These are phyloP conservation scores for Takifugu rubripes DNA, from an alignment of 2,797 vertebrate species.

Conservation along the genomic window DNA sequence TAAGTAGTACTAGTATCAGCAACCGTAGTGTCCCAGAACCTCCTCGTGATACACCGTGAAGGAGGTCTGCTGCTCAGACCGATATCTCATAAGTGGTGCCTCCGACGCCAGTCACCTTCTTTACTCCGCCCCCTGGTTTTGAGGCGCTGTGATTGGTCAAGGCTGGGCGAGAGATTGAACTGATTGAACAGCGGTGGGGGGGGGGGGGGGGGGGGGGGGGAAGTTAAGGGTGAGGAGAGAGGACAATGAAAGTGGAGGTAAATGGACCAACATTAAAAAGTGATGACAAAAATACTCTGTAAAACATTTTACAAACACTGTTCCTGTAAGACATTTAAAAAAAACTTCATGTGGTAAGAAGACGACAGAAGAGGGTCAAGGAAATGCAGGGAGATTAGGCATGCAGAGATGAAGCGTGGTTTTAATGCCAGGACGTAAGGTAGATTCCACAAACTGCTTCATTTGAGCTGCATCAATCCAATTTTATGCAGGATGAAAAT, in stretches of 20 bases:
- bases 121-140: slow-evolving; percentile 87
- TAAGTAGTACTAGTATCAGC: slow-evolving; percentile 39
- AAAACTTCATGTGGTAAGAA: slow-evolving; percentile 7
- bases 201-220: too few relatives aligned
- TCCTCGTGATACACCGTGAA: slow-evolving; percentile 23
- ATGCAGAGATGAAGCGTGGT: slow-evolving; percentile 49
- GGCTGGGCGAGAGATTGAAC: slow-evolving; percentile 72
- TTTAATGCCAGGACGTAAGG: background rate
- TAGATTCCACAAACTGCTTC: slow-evolving; percentile 7
- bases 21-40: background rate
- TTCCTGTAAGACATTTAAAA: slow-evolving; percentile 34
- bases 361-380: slow-evolving; percentile 22
- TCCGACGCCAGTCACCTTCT: slow-evolving; percentile 96
- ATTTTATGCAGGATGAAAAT: too few relatives aligned
- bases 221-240: slow-evolving; percentile 23
- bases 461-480: background rate
- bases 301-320: slow-evolving; percentile 22
- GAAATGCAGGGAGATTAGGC: slow-evolving; percentile 15
- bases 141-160: slow-evolving; percentile 85
- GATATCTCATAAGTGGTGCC: slow-evolving; percentile 98
- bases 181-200: slow-evolving; percentile 55
- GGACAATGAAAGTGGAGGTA: slow-evolving; percentile 37
- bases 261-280: slow-evolving; percentile 39
- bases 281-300: slow-evolving; percentile 14
- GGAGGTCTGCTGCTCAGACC: slow-evolving; percentile 78